Percentiles rank a stretch among this genome's conserved stretches.
These are phyloP conservation scores for Caenorhabditis panamensis DNA, from an alignment of 2,888 invertebrate genomes.

Conservation along the genomic window DNA sequence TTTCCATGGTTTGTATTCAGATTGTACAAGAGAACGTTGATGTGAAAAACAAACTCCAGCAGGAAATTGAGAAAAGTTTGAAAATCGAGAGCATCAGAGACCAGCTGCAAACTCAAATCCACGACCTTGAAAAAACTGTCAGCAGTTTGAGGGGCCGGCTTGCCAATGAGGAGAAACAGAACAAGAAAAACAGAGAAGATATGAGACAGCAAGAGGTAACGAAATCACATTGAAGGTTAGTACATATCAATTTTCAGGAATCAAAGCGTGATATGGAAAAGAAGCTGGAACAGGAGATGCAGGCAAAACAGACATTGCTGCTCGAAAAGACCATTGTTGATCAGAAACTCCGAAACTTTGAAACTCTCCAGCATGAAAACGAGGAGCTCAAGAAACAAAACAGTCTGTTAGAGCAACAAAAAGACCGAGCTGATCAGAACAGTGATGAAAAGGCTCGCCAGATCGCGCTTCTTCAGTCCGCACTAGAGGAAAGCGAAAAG, in stretches of 20 bases:
- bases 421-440: conserved; percentile 69
- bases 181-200: conserved; percentile 88
- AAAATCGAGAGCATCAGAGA: conserved; percentile 87
- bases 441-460: conserved; percentile 90
- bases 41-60: conserved; percentile 94
- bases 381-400: conserved; percentile 74
- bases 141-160: conserved; percentile 95
- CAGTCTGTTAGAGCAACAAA: conserved; percentile 72
- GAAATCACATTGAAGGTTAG: neutral
- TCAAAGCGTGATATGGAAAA: conserved; percentile 80
- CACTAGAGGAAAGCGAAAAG: conserved; percentile 93
- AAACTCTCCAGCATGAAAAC: conserved; percentile 89
- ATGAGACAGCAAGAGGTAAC: conserved; percentile 88
- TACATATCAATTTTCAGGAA: conserved; percentile 59
- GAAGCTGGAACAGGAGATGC: conserved; percentile 94
- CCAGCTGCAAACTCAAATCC: conserved; percentile 84
- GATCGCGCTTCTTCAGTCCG: conserved; percentile 90
- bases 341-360: conserved; percentile 93
- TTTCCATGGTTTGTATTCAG: conserved; percentile 69
- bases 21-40: conserved; percentile 94
- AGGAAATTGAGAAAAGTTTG: conserved; percentile 95
- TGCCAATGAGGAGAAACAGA: conserved; percentile 96
- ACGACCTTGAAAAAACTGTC: conserved; percentile 87
- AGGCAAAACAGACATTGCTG: conserved; percentile 94
- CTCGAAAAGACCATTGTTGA: conserved; percentile 97